Evolutionary conservation across 2,797 vertebrate species (phyloP).

Genomic region (Diplodus sargus): DNA sequence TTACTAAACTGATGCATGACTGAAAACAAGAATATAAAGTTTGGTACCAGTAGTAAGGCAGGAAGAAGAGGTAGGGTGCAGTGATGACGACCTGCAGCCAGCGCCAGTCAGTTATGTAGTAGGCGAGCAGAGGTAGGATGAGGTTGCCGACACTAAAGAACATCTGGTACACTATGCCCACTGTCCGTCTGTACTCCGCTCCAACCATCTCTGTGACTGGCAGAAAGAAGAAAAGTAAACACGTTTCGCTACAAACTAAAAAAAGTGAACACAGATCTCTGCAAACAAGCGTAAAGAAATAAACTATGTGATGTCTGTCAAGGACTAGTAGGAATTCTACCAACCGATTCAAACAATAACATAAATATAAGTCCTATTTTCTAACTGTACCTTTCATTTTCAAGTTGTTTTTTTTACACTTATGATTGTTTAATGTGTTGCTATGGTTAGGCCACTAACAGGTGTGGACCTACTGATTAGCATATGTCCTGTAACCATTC

Average conservation of each 20-base stretch:
- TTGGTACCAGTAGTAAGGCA: constrained; percentile 91
- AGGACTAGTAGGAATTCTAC: neutral
- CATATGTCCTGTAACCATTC: too few relatives aligned
- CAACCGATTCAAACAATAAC: neutral
- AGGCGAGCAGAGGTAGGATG: constrained; percentile 90
- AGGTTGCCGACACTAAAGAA: constrained; percentile 91
- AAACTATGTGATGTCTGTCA: neutral
- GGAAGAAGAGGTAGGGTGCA: constrained; percentile 89
- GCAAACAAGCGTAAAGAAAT: neutral
- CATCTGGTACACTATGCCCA: constrained; percentile 90
- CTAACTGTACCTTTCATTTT: neutral
- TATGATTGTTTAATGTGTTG: neutral
- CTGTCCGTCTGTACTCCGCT: constrained; percentile 87
- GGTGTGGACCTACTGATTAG: too few relatives aligned
- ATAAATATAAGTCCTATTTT: too few relatives aligned
- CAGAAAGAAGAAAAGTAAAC: neutral
- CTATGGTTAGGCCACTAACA: neutral
- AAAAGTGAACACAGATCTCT: neutral
- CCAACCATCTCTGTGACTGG: constrained; percentile 93
- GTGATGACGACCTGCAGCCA: constrained; percentile 89
- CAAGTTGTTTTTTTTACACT: neutral
- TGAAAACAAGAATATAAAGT: neutral
- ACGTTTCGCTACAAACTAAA: neutral
- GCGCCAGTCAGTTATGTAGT: constrained; percentile 89
- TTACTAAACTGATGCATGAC: neutral